Evolutionary conservation across 1,140 invertebrate species (phyloP).

Genomic region (Papilio aristodemus): DNA sequence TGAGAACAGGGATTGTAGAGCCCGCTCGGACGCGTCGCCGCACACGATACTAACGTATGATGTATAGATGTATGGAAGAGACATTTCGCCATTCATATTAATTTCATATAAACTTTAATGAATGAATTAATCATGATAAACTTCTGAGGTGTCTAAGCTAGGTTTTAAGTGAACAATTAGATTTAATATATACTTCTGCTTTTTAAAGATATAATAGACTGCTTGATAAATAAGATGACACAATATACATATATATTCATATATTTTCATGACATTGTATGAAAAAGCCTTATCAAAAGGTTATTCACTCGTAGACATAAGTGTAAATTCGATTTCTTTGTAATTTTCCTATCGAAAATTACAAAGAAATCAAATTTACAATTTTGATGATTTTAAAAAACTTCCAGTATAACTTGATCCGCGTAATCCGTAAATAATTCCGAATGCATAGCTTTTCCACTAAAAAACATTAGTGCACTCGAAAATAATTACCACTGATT

Average conservation of each 20-base stretch:
- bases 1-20: not conserved
- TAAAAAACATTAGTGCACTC: constrained; percentile 24
- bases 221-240: too few relatives aligned
- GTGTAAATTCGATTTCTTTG: too few relatives aligned
- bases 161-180: not conserved
- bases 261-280: too few relatives aligned
- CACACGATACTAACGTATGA: not conserved
- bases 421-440: constrained; percentile 24
- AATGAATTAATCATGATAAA: not conserved
- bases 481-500: constrained; percentile 27
- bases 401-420: constrained; percentile 8
- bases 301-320: too few relatives aligned
- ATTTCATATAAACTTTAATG: not conserved
- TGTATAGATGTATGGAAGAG: not conserved
- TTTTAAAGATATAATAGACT: too few relatives aligned
- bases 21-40: not conserved
- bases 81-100: not conserved
- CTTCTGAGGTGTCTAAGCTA: not conserved
- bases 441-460: constrained; percentile 1
- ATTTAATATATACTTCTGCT: too few relatives aligned
- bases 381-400: not conserved
- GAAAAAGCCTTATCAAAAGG: too few relatives aligned
- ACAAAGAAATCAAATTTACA: not conserved
- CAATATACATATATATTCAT: too few relatives aligned
- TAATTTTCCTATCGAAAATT: too few relatives aligned